Base-by-base conservation (phyloP, 2,797 vertebrate genomes). In the Gambelia wislizenii region DNA sequence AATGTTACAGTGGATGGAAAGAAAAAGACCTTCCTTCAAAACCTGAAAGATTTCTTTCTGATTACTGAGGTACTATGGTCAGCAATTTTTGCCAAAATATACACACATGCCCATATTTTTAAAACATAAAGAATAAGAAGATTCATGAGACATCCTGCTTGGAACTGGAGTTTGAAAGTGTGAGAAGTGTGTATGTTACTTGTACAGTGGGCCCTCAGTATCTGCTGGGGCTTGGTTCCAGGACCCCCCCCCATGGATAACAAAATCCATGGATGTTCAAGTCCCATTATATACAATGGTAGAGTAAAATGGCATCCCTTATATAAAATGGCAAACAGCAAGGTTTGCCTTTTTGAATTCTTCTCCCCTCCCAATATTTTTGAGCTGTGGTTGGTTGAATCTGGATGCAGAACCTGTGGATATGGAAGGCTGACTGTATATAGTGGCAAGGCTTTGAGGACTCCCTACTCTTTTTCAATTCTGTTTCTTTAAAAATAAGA, bases 11-110 rank as follows among this genome's bases (percentile, higher is more conserved):
- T n/a, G 25, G 87, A 89, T 78, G 91, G 85, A 83, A 91, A 69
- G 86, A 91, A 91, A 93, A 44, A 87, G 77, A 83, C 42, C 86
- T 83, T 83, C 36, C 79, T 89, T 22, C 36, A 88, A 91, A 96
- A 79, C 64, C 13, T 0, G 0, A 83, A 94, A 92, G 85, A 75
- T 93, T 88, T 89, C 64, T 44, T 47, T 36, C 49, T 74, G 12
- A 3, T 14, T 90, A 9, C 90, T 93, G 77, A 93, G 94, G 92
- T 93, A 91, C 91, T 91, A 42, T 61, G 39, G 2, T 39, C 2
- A 39, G 33, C 25, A 64, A 10, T 77, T 47, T 64, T 49, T 77
- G 84, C 70, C 39, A 59, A 59, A 10, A 6, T 30, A 59, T 56
- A 52, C 25, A 44, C 75, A 75, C 39, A 61, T 42, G 39, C 27